phyloP scores from a whole-genome alignment of 1,140 invertebrate genomes.

The Brachionus paranguensis region DNA sequence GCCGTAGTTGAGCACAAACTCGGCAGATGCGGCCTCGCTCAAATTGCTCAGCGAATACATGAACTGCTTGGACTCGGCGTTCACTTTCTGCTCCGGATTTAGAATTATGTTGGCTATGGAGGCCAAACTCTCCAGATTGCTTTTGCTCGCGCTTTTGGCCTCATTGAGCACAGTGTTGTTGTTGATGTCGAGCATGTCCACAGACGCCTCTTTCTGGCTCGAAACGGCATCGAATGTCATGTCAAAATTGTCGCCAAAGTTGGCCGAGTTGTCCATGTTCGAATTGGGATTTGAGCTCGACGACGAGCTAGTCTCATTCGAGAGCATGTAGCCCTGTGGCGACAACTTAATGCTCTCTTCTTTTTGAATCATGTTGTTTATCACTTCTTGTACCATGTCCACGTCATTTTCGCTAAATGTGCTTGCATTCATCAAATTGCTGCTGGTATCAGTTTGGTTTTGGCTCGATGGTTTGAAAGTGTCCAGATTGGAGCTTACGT shows the following conservation, averaged over 20 bases:
- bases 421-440: neutral
- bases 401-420: slow-evolving; percentile 38
- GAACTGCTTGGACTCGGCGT: neutral
- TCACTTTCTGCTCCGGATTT: neutral
- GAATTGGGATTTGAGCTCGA: neutral
- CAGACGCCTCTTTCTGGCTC: neutral
- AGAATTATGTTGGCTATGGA: neutral
- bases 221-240: neutral
- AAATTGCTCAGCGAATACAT: neutral
- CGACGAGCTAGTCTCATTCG: neutral
- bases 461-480: neutral
- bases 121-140: neutral
- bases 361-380: slow-evolving; percentile 30
- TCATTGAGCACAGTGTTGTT: neutral
- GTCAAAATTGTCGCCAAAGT: neutral
- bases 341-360: slow-evolving; percentile 11
- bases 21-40: slow-evolving; percentile 8
- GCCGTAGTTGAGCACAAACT: neutral
- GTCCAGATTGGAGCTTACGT: neutral
- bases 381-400: slow-evolving; percentile 37
- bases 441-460: neutral
- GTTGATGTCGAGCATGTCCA: neutral
- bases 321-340: neutral
- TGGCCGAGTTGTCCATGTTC: neutral
- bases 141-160: neutral